Percentiles rank a stretch among this genome's conserved stretches.
These are phyloP conservation scores for Caenorhabditis sinica DNA, from an alignment of 2,888 invertebrate genomes.

Conservation along the genomic window DNA sequence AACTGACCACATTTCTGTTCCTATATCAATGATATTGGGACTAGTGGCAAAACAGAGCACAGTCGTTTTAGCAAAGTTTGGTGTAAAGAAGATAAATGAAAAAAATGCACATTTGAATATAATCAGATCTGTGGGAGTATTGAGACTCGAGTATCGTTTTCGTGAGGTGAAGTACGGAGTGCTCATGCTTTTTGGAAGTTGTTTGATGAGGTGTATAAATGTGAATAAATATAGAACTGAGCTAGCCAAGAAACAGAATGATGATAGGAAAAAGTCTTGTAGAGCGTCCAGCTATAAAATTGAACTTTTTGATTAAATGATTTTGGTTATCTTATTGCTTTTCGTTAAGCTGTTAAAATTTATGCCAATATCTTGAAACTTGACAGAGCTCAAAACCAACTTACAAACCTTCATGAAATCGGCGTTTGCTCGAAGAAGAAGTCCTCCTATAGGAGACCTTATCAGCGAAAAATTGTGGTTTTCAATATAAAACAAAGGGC, in stretches of 20 bases:
- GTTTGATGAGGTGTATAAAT: slow-evolving; percentile 16
- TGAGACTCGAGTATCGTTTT: not conserved
- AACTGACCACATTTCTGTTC: slow-evolving; percentile 47
- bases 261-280: slow-evolving; percentile 46
- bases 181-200: not conserved
- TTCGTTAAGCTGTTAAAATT: too few species aligned
- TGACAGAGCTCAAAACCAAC: too few species aligned
- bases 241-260: slow-evolving; percentile 22
- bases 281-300: slow-evolving; percentile 49
- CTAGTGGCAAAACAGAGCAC: slow-evolving; percentile 32
- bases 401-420: slow-evolving; percentile 45
- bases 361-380: not conserved
- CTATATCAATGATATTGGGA: slow-evolving; percentile 24
- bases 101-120: slow-evolving; percentile 60
- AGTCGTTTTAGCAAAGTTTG: slow-evolving; percentile 48
- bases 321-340: too few species aligned
- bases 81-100: slow-evolving; percentile 53
- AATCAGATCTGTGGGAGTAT: slow-evolving; percentile 33
- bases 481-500: slow-evolving; percentile 50
- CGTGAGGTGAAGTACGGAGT: not conserved
- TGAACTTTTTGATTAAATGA: not conserved
- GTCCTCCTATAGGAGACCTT: not conserved
- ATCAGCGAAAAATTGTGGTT: slow-evolving; percentile 44
- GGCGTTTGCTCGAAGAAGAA: slow-evolving; percentile 22
- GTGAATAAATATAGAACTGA: slow-evolving; percentile 31